Evolutionary conservation across 2,888 invertebrate species (phyloP), one percentile per base, ranked within the genome.

Genomic region (Creontiades dilutus): DNA sequence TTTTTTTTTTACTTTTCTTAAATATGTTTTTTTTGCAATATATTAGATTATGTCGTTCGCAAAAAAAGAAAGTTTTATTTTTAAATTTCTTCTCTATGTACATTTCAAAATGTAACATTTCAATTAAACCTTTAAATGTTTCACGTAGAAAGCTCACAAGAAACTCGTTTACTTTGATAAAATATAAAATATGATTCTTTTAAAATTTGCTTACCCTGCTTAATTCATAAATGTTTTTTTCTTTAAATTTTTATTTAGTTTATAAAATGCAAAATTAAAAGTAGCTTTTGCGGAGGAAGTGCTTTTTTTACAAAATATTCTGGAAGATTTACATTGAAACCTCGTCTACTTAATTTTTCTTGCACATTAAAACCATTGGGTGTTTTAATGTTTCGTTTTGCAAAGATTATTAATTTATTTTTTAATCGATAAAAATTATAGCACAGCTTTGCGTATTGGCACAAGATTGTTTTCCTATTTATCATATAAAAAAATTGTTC

Each of bases 371-470:
- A 75, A 75, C 14, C 23, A 16, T 81, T 37, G 46, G n/a, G 47
- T 81, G 13, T 46, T 81, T 37, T 4, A 37, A n/a, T n/a, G n/a
- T n/a, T n/a, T n/a, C 7, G 37, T 37, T n/a, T 9, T 13, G 37
- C 19, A 28, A 46, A 82, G 23, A 23, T 84, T 81, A n/a, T 81
- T 81, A 81, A 81, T 81, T 80, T 80, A 46, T 48, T 52, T 82
- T n/a, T 82, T 48, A 19, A 52, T 23, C 16, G 23, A 84, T 23
- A 84, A 55, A 85, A 85, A 11, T 47, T 19, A 61, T 85, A 85
- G 57, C 85, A 85, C 85, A 85, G 85, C 85, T 85, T 85, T 85
- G 61, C 85, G 61, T 61, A 85, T 85, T 85, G 85, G 85, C 85
- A 85, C 85, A 85, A 85, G 61, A 85, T 61, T 85, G 85, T 37